Percentiles rank a stretch among this genome's conserved stretches.
phyloP scores from a whole-genome alignment of 2,113 vertebrate genomes.

The Pachycephala philippinensis region DNA sequence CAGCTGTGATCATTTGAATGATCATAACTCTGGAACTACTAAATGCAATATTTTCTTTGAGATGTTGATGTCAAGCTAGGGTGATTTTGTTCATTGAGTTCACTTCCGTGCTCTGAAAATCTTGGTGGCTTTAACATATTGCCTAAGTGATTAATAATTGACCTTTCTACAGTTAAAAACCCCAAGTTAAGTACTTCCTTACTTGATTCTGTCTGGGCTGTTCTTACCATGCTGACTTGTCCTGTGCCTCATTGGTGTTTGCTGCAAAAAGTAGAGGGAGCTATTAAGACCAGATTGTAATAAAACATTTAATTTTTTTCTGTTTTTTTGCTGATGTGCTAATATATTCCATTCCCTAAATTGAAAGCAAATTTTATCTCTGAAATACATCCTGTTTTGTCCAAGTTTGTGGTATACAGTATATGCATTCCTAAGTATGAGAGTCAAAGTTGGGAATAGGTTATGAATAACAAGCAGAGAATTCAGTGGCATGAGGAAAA shows the following conservation, averaged over 20 bases:
- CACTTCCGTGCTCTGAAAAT: neutral
- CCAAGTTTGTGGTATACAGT: neutral
- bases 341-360: neutral
- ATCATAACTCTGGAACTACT: neutral
- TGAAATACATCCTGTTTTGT: neutral
- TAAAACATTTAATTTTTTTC: neutral
- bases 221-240: neutral
- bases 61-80: neutral
- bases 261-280: neutral
- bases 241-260: neutral
- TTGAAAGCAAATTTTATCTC: neutral
- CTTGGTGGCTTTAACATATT: neutral
- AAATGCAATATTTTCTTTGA: neutral
- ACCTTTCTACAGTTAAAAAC: neutral
- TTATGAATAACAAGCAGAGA: neutral
- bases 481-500: neutral
- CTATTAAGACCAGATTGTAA: neutral
- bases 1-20: neutral
- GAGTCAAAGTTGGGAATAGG: neutral
- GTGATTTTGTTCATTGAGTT: neutral
- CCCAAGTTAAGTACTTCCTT: neutral
- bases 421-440: neutral
- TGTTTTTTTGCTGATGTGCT: neutral
- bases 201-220: neutral
- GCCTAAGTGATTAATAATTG: neutral